Evolutionary conservation across 2,888 invertebrate species (phyloP).

Genomic region (Clanis bilineata): DNA sequence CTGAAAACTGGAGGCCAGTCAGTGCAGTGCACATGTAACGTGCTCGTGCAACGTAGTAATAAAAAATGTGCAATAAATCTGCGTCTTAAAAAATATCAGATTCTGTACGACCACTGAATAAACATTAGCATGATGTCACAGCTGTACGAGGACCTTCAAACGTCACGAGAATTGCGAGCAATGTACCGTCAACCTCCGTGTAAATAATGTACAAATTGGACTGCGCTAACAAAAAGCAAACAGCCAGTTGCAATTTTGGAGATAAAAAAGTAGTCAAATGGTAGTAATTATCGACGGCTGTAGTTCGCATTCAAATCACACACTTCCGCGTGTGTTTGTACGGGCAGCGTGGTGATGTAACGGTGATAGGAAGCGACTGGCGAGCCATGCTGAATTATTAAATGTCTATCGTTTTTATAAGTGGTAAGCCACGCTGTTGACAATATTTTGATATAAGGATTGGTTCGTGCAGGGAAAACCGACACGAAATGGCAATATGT

Average conservation of each 20-base stretch:
- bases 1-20: background rate
- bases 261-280: background rate
- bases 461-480: too few relatives aligned
- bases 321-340: background rate
- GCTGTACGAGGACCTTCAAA: constrained; percentile 1
- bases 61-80: background rate
- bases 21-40: background rate
- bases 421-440: too few relatives aligned
- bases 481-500: too few relatives aligned
- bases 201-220: background rate
- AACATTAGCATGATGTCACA: constrained; percentile 2
- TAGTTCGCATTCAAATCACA: constrained; percentile 1
- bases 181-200: background rate
- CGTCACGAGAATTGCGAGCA: background rate
- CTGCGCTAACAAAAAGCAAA: background rate
- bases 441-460: too few relatives aligned
- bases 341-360: background rate
- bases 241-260: background rate
- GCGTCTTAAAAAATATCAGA: background rate
- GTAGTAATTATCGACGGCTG: background rate
- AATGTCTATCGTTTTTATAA: too few relatives aligned
- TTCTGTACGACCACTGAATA: constrained; percentile 1
- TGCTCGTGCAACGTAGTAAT: background rate
- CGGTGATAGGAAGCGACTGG: background rate
- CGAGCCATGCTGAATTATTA: too few relatives aligned